Conservation (phyloP, 2,888 invertebrate species). For the Scaptomyza cyrtandrae region DNA sequence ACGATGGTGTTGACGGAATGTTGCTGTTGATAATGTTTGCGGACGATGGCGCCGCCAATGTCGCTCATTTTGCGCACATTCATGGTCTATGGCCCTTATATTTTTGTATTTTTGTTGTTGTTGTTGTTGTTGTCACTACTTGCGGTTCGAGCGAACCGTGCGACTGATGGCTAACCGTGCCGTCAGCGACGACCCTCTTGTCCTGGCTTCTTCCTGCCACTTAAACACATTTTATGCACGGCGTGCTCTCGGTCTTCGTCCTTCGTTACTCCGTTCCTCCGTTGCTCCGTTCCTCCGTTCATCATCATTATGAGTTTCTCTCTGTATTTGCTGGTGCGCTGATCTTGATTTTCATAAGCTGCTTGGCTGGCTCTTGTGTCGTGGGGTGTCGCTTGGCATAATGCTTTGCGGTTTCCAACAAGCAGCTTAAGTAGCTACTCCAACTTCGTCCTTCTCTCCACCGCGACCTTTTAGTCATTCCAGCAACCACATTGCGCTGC, state of each 20-base stretch:
- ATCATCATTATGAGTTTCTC: background rate
- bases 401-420: slow-evolving; percentile 53
- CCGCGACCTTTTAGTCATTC: background rate
- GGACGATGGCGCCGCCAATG: slow-evolving; percentile 25
- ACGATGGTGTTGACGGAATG: slow-evolving; percentile 1
- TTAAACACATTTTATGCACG: slow-evolving; percentile 63
- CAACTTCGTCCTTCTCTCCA: background rate
- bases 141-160: slow-evolving; percentile 26
- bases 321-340: slow-evolving; percentile 16
- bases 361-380: slow-evolving; percentile 40
- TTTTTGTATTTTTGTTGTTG: background rate
- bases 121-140: slow-evolving; percentile 3
- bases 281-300: background rate
- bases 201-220: slow-evolving; percentile 47
- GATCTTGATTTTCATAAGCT: slow-evolving; percentile 65
- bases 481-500: background rate
- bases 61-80: slow-evolving; percentile 11
- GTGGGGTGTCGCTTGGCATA: slow-evolving; percentile 37
- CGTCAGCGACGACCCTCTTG: background rate
- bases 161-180: too few relatives aligned
- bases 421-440: slow-evolving; percentile 56
- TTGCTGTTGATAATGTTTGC: slow-evolving; percentile 7
- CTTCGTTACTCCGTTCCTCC: too few relatives aligned
- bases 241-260: slow-evolving; percentile 11
- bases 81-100: background rate